A percentile compares a stretch with the other conserved stretches of the same genome.
Evolutionary conservation across 1,140 invertebrate species (phyloP).

Genomic region (Nasonia longicornis): DNA sequence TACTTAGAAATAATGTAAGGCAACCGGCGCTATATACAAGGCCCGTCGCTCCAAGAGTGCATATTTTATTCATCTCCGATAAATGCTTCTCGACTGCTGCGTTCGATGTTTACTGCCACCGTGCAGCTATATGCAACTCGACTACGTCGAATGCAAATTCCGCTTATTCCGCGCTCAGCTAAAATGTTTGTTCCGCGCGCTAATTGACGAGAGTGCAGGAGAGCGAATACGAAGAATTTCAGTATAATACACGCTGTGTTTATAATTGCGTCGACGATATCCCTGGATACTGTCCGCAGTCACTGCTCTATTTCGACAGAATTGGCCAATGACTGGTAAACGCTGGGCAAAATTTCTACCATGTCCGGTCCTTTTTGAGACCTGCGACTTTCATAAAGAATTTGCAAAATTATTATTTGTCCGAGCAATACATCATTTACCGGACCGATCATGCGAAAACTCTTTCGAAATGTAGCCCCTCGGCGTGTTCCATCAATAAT

Average conservation of each 20-base stretch:
- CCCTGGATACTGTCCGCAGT: too few species aligned
- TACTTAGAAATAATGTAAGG: slow-evolving; percentile 9
- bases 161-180: background rate
- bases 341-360: too few species aligned
- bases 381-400: too few species aligned
- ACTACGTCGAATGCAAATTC: background rate
- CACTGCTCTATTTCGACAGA: too few species aligned
- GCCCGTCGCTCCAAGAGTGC: background rate
- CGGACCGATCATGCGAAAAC: background rate
- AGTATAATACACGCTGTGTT: background rate
- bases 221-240: too few species aligned
- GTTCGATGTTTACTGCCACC: background rate
- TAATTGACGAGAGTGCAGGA: background rate
- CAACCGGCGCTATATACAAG: background rate
- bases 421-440: background rate
- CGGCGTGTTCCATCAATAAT: background rate
- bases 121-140: background rate
- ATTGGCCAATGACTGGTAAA: too few species aligned
- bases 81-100: slow-evolving; percentile 8
- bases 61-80: slow-evolving; percentile 39
- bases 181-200: background rate
- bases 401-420: background rate
- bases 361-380: too few species aligned
- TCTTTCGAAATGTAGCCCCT: background rate
- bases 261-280: too few species aligned